phyloP scores from a whole-genome alignment of 92 coral and sea anemone species.

The Actinernus sp. region DNA sequence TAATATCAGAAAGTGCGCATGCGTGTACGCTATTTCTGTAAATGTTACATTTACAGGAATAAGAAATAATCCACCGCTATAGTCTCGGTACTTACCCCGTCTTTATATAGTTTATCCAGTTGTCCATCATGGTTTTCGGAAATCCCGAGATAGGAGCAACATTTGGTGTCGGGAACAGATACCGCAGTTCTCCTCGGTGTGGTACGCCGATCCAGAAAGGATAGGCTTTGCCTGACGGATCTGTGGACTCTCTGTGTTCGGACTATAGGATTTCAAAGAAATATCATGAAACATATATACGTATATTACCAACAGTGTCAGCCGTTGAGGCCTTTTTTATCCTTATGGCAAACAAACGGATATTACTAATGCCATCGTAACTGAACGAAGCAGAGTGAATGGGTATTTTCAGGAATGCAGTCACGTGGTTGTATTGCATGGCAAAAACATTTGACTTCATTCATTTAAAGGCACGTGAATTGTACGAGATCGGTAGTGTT shows the following conservation, averaged over 20 bases:
- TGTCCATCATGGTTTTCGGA: slow-evolving; percentile 36
- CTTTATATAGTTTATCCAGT: slow-evolving; percentile 55
- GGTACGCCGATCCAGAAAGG: slow-evolving; percentile 47
- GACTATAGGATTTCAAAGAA: slow-evolving; percentile 7
- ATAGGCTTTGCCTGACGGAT: slow-evolving; percentile 6
- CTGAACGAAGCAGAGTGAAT: too few relatives aligned
- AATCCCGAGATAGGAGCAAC: slow-evolving; percentile 18
- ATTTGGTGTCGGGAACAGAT: slow-evolving; percentile 33
- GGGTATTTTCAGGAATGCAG: too few relatives aligned
- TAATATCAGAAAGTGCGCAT: too few relatives aligned
- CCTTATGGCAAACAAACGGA: too few relatives aligned
- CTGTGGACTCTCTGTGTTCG: slow-evolving; percentile 6
- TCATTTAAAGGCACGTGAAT: too few relatives aligned
- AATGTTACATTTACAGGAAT: not conserved
- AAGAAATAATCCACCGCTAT: not conserved
- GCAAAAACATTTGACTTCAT: too few relatives aligned
- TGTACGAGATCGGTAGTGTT: too few relatives aligned
- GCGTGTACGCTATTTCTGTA: not conserved
- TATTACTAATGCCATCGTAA: too few relatives aligned
- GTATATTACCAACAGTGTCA: too few relatives aligned
- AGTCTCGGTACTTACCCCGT: slow-evolving; percentile 49
- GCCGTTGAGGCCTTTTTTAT: too few relatives aligned
- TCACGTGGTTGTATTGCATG: too few relatives aligned
- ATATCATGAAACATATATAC: too few relatives aligned
- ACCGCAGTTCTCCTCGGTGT: slow-evolving; percentile 46